Percentiles rank a stretch among this genome's conserved stretches.
These are phyloP conservation scores for Eremophila alpestris DNA, from an alignment of 2,797 vertebrate species.

Conservation along the genomic window DNA sequence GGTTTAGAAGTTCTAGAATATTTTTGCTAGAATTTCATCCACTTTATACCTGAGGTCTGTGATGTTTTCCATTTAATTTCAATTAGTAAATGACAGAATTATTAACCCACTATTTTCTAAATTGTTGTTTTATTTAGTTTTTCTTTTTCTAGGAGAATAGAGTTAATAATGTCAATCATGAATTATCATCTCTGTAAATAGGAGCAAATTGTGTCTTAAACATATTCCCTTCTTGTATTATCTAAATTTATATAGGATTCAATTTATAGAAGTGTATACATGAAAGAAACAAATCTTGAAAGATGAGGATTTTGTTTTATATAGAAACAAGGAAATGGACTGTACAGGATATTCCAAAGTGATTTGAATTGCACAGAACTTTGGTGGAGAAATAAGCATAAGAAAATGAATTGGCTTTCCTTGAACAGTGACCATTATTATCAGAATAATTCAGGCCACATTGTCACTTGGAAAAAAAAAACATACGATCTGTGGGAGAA, in stretches of 20 bases:
- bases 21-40: neutral
- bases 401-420: neutral
- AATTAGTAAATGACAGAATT: neutral
- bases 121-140: no score
- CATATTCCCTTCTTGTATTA: neutral
- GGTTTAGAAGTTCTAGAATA: neutral
- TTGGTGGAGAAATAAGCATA: neutral
- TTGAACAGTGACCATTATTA: neutral
- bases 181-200: neutral
- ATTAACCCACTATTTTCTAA: neutral
- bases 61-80: neutral
- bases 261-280: neutral
- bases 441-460: neutral
- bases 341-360: neutral
- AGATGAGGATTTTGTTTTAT: neutral
- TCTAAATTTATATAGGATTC: neutral
- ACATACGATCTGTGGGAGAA: fast-evolving
- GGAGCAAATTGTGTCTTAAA: neutral
- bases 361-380: neutral
- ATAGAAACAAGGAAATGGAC: neutral
- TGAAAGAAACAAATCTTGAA: neutral
- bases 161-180: neutral
- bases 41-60: neutral
- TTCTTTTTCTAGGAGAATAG: neutral
- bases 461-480: neutral